Evolutionary conservation across 1,140 invertebrate genomes (phyloP).

Genomic region (Triops cancriformis): DNA sequence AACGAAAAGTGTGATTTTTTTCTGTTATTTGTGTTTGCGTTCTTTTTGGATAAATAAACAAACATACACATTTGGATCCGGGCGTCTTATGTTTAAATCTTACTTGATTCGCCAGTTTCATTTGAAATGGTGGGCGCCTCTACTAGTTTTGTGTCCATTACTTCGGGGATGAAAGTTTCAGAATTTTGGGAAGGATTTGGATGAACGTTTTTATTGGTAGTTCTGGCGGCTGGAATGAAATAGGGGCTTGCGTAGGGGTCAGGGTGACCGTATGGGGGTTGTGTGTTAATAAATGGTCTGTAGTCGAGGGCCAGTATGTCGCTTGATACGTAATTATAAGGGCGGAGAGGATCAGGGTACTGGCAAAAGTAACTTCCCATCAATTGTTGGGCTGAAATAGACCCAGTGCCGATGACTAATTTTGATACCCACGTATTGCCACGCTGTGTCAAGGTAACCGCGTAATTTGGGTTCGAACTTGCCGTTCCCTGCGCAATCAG

Average conservation of each 20-base stretch:
- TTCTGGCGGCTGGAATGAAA: background rate
- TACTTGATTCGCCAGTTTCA: background rate
- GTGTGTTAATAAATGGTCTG: background rate
- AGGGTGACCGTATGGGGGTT: background rate
- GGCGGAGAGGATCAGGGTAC: slow-evolving; percentile 1
- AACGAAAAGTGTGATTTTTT: background rate
- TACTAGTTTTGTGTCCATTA: background rate
- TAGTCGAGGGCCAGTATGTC: background rate
- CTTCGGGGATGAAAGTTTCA: background rate
- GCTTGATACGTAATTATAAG: background rate
- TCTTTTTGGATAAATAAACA: too few species aligned
- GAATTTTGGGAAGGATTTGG: too few species aligned
- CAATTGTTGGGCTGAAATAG: background rate
- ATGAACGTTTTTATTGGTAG: background rate
- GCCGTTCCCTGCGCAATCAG: background rate
- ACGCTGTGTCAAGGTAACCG: background rate
- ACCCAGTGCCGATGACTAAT: background rate
- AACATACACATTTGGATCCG: too few species aligned
- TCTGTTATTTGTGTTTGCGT: background rate
- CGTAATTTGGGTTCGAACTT: background rate
- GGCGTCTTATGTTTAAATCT: background rate
- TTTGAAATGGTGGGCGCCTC: background rate
- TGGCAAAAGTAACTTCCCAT: background rate
- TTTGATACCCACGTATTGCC: background rate
- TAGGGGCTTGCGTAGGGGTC: background rate